A percentile compares a stretch with the other conserved stretches of the same genome.
Evolutionary conservation across 1,140 invertebrate genomes (phyloP).

Genomic region (Listronotus oregonensis): DNA sequence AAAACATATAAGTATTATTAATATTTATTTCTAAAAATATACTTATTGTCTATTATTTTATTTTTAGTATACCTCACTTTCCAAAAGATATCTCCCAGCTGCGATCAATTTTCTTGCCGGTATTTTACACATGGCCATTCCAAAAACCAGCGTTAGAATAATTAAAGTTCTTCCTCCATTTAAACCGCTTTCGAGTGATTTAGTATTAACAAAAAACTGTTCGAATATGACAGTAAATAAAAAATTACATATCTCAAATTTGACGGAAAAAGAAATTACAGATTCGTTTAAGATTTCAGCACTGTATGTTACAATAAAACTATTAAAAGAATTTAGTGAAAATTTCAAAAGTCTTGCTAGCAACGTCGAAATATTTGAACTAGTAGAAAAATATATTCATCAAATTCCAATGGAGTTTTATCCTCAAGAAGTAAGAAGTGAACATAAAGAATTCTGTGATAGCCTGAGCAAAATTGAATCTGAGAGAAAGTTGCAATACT

Average conservation of each 20-base stretch:
- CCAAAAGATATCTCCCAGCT: constrained; percentile 80
- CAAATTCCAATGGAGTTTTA: constrained; percentile 65
- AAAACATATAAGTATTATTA: no score
- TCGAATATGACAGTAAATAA: constrained; percentile 51
- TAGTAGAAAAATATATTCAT: constrained; percentile 58
- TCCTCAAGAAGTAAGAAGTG: constrained; percentile 62
- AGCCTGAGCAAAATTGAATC: constrained; percentile 59
- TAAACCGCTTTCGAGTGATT: constrained; percentile 61
- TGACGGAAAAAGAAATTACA: constrained; percentile 61
- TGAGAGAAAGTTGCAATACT: constrained; percentile 62
- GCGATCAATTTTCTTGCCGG: constrained; percentile 77
- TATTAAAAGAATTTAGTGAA: constrained; percentile 60
- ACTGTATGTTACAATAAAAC: constrained; percentile 59
- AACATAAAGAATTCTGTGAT: constrained; percentile 56
- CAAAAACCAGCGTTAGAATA: constrained; percentile 61
- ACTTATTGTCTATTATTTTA: constrained; percentile 34
- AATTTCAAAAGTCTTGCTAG: constrained; percentile 53
- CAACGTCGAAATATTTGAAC: constrained; percentile 57
- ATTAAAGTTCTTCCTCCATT: constrained; percentile 71
- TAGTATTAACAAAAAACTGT: constrained; percentile 61
- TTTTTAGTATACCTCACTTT: constrained; percentile 75
- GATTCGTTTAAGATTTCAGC: constrained; percentile 67
- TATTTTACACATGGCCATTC: constrained; percentile 67
- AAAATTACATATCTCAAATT: constrained; percentile 60
- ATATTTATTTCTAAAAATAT: no score